phyloP scores from a whole-genome alignment of 2,888 invertebrate genomes.

The Drosophila fulvimacula region DNA sequence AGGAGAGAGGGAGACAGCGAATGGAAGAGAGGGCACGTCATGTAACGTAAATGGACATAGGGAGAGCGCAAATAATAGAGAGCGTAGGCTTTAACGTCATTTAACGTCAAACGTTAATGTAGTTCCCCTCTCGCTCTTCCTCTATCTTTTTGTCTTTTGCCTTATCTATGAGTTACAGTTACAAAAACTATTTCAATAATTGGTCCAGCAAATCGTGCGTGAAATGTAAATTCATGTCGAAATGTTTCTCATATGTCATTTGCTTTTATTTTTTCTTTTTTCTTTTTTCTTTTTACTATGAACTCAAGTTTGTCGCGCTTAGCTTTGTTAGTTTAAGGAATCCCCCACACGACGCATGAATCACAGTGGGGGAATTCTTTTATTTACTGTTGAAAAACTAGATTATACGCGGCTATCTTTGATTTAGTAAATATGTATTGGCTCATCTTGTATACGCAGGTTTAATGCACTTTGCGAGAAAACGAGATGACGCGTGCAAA shows the following conservation, averaged over 20 bases:
- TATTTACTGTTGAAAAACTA: background rate
- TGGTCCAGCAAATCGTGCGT: slow-evolving; percentile 31
- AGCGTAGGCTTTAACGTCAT: slow-evolving; percentile 52
- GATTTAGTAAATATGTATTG: background rate
- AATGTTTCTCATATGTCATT: background rate
- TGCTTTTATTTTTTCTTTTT: background rate
- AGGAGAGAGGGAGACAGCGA: background rate
- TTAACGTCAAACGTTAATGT: slow-evolving; percentile 22
- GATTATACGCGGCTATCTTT: background rate
- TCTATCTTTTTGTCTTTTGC: slow-evolving; percentile 7
- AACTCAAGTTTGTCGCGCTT: slow-evolving; percentile 9
- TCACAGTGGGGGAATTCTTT: slow-evolving; percentile 43
- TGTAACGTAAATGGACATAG: background rate
- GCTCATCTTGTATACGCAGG: background rate
- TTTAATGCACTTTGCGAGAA: slow-evolving; percentile 26
- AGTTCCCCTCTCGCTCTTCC: slow-evolving; percentile 7
- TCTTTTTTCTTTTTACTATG: slow-evolving; percentile 1
- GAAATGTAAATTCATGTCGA: slow-evolving; percentile 25
- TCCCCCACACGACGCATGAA: slow-evolving; percentile 37
- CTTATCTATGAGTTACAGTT: slow-evolving; percentile 24
- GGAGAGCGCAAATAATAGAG: slow-evolving; percentile 19
- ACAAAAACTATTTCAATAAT: background rate
- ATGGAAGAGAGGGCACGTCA: background rate
- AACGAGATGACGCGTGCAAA: slow-evolving; percentile 2
- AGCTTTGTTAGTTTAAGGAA: slow-evolving; percentile 28